Evolutionary conservation across 2,888 invertebrate species (phyloP), one percentile per base, ranked within the genome.

Genomic region (Noctua janthina): DNA sequence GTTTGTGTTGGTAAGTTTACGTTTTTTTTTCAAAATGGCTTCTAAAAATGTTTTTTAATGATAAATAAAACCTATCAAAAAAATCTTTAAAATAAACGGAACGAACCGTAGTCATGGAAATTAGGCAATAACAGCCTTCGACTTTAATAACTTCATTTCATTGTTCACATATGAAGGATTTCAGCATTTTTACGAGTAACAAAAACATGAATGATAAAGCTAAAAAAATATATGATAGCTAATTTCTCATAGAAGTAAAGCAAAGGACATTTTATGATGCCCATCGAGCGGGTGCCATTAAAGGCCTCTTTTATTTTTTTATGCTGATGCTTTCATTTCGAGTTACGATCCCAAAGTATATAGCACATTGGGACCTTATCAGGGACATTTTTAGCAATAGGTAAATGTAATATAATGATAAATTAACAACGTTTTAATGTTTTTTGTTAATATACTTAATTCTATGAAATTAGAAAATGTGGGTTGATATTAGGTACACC

Each of bases 241-340:
- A 84, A 87, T 81, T 78, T 78, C 74, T 76, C 67, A 77, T 77
- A 75, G 49, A 83, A 69, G 68, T 78, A 69, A 84, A 77, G 74
- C 83, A 86, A 83, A 71, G 59, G 35, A 85, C 76, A 54, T 83
- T 84, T 84, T 82, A 84, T 56, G 59, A 82, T 62, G 54, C 59
- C 66, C 62, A 84, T 84, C 66, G 76, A 71, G 76, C 59, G 76
- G 69, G 54, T 59, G 46, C 64, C 86, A 82, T 84, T 85, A 84
- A 54, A 85, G 17, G 13, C 35, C 73, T 46, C 70, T 84, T 85
- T 83, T 81, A 85, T 82, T 85, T 83, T 80, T 85, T 81, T 84
- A 83, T 85, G 86, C 69, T 85, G 73, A 84, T 84, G 70, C 73
- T 74, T 81, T 83, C 81, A 83, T 84, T 83, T 66, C 70, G 51